Evolutionary conservation across 1,140 invertebrate genomes (phyloP), one percentile per base, ranked within the genome.

Genomic region (Calycopis cecrops): DNA sequence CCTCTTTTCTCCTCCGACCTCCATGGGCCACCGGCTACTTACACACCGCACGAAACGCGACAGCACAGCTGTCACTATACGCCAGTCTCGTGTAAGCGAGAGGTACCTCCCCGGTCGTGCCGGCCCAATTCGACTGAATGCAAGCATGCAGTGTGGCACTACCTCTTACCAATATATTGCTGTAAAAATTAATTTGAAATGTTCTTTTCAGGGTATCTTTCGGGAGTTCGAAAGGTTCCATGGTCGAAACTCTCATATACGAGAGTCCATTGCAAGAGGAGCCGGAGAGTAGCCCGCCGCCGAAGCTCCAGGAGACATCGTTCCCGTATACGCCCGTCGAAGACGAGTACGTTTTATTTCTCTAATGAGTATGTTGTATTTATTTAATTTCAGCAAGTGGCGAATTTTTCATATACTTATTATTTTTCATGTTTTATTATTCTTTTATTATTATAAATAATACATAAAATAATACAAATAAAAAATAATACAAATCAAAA

Each of bases 191-290:
- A 9, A 28, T 28, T 33, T 28, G 12, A 14, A 17, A 12, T 48
- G 40, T 62, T 18, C 59, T 67, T 55, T 89, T 3, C 90, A 96
- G 96, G 89, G 96, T 97, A 52, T 97, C 95, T 34, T 97, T 97
- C 83, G 96, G 95, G 47, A 96, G 95, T 74, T 96, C 95, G 61
- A 97, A 97, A 88, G 95, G 95, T 52, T 96, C 95, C n/a, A 97
- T 97, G 95, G 95, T 97, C 35, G 96, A 97, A 87, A 97, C 96
- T 12, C 88, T 97, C 35, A 95, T 97, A 55, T 97, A 95, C 84
- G 95, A 97, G 86, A 96, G 93, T 62, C 92, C 91, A 44, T 90
- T 94, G 53, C 88, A 91, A 63, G 92, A 93, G 79, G 92, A 93
- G 74, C 92, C 92, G 42, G 91, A 92, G 67, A 76, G 65, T 63